These are phyloP conservation scores for Nomia melanderi DNA, from an alignment of 1,140 invertebrate genomes.

Conservation along the genomic window DNA sequence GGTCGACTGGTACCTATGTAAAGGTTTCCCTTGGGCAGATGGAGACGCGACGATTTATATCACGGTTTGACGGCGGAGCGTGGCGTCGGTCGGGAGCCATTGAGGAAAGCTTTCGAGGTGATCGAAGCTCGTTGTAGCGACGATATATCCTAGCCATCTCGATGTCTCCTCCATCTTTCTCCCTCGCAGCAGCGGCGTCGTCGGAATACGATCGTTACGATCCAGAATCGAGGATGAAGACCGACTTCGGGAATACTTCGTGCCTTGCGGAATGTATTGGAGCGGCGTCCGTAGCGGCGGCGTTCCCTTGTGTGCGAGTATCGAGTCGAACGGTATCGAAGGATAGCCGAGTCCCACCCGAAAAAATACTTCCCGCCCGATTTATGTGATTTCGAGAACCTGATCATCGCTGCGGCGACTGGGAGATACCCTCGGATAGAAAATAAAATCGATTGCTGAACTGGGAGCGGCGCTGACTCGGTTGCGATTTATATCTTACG, in stretches of 20 bases:
- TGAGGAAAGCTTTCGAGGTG: conserved; percentile 63
- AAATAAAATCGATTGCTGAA: conserved; percentile 54
- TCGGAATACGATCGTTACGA: conserved; percentile 57
- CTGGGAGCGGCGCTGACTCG: conserved; percentile 10
- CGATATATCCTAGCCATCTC: conserved; percentile 59
- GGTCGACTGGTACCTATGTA: background rate
- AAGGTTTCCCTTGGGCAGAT: background rate
- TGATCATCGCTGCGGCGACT: conserved; percentile 46
- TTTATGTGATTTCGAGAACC: conserved; percentile 57
- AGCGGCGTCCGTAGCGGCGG: no score
- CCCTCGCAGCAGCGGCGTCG: conserved; percentile 2
- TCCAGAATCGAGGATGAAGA: conserved; percentile 49
- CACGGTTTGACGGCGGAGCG: conserved; percentile 42
- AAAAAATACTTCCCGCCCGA: conserved; percentile 39
- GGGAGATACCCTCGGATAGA: conserved; percentile 35
- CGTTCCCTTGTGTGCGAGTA: background rate
- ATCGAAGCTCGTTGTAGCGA: conserved; percentile 62
- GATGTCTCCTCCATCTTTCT: conserved; percentile 29
- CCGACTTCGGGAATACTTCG: conserved; percentile 27
- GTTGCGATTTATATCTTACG: conserved; percentile 28
- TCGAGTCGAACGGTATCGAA: conserved; percentile 23
- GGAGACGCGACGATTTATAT: conserved; percentile 53
- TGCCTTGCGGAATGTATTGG: conserved; percentile 13
- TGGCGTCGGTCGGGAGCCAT: conserved; percentile 52
- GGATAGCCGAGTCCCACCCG: conserved; percentile 14